phyloP scores from a whole-genome alignment of 2,797 vertebrate genomes.

The Pteronotus mesoamericanus region DNA sequence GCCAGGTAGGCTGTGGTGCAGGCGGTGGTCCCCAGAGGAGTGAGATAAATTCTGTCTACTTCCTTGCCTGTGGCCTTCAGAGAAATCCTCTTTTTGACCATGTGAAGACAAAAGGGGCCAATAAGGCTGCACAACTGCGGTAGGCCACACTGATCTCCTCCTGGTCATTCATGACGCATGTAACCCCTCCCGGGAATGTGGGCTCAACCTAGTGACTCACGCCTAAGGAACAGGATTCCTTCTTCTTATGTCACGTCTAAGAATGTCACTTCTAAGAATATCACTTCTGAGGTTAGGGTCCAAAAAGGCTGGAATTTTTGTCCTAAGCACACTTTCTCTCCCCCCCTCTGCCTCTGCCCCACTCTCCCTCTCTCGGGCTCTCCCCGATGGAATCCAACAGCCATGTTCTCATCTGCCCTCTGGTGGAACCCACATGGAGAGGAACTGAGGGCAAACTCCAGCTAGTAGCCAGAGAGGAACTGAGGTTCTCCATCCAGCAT shows the following conservation, averaged over 20 bases:
- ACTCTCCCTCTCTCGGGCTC: neutral
- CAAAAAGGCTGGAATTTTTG: neutral
- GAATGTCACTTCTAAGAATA: too few relatives aligned
- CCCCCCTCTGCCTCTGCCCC: neutral
- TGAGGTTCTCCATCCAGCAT: neutral
- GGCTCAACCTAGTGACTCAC: neutral
- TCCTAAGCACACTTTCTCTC: neutral
- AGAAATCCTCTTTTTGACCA: neutral
- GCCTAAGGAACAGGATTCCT: neutral
- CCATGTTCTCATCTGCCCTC: neutral
- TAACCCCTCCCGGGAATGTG: neutral
- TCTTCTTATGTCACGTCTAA: too few relatives aligned
- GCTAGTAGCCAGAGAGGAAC: neutral
- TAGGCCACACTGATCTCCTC: neutral
- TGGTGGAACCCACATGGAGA: neutral
- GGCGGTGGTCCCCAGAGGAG: neutral
- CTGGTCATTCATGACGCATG: neutral
- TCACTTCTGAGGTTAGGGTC: neutral
- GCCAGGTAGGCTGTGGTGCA: neutral
- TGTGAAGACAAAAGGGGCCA: neutral
- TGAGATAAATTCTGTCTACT: neutral
- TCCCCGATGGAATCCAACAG: neutral
- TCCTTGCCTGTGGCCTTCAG: neutral
- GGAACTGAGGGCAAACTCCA: neutral
- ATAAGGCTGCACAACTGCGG: rapidly evolving